phyloP scores from a whole-genome alignment of 1,140 invertebrate species.

The Drosophila punjabiensis region DNA sequence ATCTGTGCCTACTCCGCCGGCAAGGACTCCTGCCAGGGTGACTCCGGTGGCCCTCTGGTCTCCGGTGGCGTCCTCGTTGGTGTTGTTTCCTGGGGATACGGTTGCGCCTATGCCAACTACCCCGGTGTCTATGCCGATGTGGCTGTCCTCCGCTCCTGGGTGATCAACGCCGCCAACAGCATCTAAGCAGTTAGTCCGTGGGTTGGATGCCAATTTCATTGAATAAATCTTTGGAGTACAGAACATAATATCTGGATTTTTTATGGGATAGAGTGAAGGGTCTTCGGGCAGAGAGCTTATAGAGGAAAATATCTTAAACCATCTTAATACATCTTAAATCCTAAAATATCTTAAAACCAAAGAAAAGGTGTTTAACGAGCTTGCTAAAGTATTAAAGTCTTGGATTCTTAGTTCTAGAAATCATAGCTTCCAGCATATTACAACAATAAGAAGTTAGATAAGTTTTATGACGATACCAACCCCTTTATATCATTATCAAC shows the following conservation, averaged over 20 bases:
- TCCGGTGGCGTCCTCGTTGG: conserved; percentile 85
- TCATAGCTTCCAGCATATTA: not conserved
- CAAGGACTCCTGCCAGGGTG: conserved; percentile 82
- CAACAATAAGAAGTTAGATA: not conserved
- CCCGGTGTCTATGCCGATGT: conserved; percentile 88
- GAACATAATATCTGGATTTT: not conserved
- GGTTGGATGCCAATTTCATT: not conserved
- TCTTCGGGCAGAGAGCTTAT: not conserved
- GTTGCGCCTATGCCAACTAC: conserved; percentile 86
- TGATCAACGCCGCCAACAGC: conserved; percentile 42
- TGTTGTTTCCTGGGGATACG: conserved; percentile 88
- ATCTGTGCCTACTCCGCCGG: conserved; percentile 83
- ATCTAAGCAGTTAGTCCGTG: conserved; percentile 13
- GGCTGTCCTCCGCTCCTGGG: conserved; percentile 58
- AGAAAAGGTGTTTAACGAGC: too few species aligned
- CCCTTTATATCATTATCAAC: not conserved
- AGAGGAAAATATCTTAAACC: not conserved
- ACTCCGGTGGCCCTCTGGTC: conserved; percentile 86
- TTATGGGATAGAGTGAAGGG: not conserved
- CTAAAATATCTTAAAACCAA: too few species aligned
- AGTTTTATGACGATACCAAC: not conserved
- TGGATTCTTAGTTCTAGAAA: not conserved
- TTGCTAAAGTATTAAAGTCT: not conserved
- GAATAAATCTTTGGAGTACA: conserved; percentile 10
- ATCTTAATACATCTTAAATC: too few species aligned